A percentile compares a stretch with the other conserved stretches of the same genome.
Conservation (phyloP, 2,113 vertebrate genomes). For the Hymenochirus boettgeri region DNA sequence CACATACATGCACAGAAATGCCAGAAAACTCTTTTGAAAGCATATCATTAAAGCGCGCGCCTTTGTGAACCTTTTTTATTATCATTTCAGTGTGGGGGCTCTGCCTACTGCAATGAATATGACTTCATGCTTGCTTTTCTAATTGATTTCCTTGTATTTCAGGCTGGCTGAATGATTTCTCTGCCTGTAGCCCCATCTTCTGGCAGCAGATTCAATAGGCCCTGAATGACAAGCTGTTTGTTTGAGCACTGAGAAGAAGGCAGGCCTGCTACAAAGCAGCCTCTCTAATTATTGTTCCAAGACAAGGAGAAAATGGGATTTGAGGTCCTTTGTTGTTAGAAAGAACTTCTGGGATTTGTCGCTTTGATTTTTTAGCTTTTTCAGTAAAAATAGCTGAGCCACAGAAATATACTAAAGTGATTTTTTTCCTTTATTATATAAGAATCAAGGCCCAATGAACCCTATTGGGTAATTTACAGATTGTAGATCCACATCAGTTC, state of each 20-base stretch:
- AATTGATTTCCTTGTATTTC: conserved; percentile 67
- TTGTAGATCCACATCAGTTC: no score
- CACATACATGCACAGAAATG: conserved; percentile 50
- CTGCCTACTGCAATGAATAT: conserved; percentile 60
- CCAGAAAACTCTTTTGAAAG: conserved; percentile 58
- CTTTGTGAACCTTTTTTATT: conserved; percentile 66
- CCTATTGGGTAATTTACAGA: no score
- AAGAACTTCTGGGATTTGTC: conserved; percentile 49
- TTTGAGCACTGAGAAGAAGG: conserved; percentile 65
- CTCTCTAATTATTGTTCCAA: conserved; percentile 67
- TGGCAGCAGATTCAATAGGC: conserved; percentile 63
- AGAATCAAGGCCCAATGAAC: no score
- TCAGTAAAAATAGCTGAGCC: no score
- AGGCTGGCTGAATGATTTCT: conserved; percentile 53
- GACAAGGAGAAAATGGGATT: conserved; percentile 51
- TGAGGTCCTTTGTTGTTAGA: conserved; percentile 63
- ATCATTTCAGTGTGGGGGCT: conserved; percentile 65
- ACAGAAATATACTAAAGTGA: no score
- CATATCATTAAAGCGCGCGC: conserved; percentile 52
- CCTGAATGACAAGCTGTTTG: conserved; percentile 70
- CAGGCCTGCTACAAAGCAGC: conserved; percentile 60
- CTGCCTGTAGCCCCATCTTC: conserved; percentile 56
- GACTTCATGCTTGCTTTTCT: conserved; percentile 74
- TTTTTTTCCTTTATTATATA: no score
- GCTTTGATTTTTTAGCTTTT: no score